Conservation (phyloP, 2,888 invertebrate genomes). For the Apodemia zela region DNA sequence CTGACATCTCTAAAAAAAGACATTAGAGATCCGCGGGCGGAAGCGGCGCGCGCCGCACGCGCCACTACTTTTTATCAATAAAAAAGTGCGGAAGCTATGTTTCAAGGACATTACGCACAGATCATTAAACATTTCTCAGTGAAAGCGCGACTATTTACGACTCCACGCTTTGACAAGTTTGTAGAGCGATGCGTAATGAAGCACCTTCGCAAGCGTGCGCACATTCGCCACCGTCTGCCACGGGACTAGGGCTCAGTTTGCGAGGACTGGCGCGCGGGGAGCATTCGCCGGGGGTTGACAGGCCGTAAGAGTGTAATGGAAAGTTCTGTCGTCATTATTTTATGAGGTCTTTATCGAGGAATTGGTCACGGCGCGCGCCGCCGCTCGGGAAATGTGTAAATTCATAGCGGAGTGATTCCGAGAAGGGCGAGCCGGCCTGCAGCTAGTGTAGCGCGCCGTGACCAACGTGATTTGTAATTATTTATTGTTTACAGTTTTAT, state of each 20-base stretch:
- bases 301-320: slow-evolving; percentile 45
- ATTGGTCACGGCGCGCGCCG: slow-evolving; percentile 46
- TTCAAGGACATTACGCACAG: slow-evolving; percentile 67
- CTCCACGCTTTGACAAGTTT: slow-evolving; percentile 65
- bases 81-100: slow-evolving; percentile 71
- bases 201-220: slow-evolving; percentile 34
- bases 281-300: slow-evolving; percentile 47
- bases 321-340: slow-evolving; percentile 66
- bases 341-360: slow-evolving; percentile 67
- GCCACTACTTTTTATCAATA: slow-evolving; percentile 57
- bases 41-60: slow-evolving; percentile 30
- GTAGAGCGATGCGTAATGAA: slow-evolving; percentile 34
- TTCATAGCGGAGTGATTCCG: slow-evolving; percentile 44
- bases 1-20: slow-evolving; percentile 33
- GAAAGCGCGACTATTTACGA: slow-evolving; percentile 63
- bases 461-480: slow-evolving; percentile 28
- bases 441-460: slow-evolving; percentile 37
- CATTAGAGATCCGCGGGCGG: slow-evolving; percentile 27
- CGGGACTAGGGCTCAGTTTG: slow-evolving; percentile 27
- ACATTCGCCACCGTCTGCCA: slow-evolving; percentile 23
- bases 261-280: slow-evolving; percentile 20
- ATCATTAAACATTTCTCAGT: slow-evolving; percentile 64
- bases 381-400: slow-evolving; percentile 44
- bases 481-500: slow-evolving; percentile 19
- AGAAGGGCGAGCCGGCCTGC: slow-evolving; percentile 44